Evolutionary conservation across 2,888 invertebrate genomes (phyloP).

Genomic region (Coenonympha glycerion): DNA sequence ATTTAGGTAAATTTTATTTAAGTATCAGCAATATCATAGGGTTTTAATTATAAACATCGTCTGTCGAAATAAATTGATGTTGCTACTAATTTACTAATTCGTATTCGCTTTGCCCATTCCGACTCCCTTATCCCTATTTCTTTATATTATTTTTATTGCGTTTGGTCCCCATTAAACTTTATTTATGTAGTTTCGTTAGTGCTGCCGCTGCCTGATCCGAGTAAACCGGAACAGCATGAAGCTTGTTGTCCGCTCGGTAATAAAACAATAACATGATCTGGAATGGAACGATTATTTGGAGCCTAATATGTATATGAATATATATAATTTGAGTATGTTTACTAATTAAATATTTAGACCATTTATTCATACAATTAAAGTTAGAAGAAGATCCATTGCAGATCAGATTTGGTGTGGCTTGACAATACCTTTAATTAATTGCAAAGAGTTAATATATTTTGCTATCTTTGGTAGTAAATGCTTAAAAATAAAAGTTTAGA

Average conservation of each 20-base stretch:
- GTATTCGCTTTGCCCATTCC: conserved; percentile 71
- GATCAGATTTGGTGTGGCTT: conserved; percentile 54
- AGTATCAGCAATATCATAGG: conserved; percentile 28
- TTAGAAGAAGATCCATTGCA: conserved; percentile 47
- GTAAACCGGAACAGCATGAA: conserved; percentile 92
- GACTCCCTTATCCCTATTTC: conserved; percentile 43
- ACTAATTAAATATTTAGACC: too few species aligned
- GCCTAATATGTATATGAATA: too few species aligned
- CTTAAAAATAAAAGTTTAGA: conserved; percentile 32
- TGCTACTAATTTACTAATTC: conserved; percentile 76
- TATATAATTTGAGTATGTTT: too few species aligned
- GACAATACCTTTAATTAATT: conserved; percentile 45
- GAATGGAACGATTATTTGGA: conserved; percentile 35
- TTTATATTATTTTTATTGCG: conserved; percentile 57
- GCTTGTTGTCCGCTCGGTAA: conserved; percentile 92
- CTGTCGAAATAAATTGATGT: conserved; percentile 49
- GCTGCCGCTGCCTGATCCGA: conserved; percentile 89
- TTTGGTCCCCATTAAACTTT: conserved; percentile 60
- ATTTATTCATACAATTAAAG: too few species aligned
- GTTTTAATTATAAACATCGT: conserved; percentile 38
- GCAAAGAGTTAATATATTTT: conserved; percentile 33
- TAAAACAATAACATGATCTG: conserved; percentile 51
- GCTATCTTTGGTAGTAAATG: conserved; percentile 36
- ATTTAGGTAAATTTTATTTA: neutral
- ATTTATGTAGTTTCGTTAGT: conserved; percentile 80